phyloP scores from a whole-genome alignment of 2,113 vertebrate species.

The Bubalus kerabau region DNA sequence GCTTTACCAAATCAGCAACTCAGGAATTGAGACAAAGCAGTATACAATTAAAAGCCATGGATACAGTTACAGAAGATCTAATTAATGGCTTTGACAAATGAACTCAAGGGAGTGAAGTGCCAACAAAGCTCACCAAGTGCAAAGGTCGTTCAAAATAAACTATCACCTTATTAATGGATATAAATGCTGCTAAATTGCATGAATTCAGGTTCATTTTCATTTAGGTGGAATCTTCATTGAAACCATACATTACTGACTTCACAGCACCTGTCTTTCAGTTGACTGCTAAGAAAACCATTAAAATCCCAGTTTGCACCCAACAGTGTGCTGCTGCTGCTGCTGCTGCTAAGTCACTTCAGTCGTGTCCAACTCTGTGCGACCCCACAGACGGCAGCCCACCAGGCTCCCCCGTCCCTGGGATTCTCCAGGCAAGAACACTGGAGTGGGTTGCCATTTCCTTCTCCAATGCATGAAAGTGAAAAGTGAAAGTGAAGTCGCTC shows the following conservation, averaged over 20 bases:
- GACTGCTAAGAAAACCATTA: background rate
- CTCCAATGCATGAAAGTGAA: no score
- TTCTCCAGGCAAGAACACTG: no score
- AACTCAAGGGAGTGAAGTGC: background rate
- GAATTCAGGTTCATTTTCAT: constrained; percentile 34
- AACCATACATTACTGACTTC: background rate
- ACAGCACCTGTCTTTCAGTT: background rate
- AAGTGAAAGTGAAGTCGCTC: no score
- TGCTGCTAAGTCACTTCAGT: no score
- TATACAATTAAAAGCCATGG: background rate
- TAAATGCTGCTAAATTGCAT: background rate
- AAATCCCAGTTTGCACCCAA: background rate
- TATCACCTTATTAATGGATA: constrained; percentile 10
- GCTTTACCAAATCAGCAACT: constrained; percentile 31
- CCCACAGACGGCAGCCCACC: no score
- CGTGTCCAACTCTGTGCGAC: no score
- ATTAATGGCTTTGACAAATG: background rate
- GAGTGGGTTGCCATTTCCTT: no score
- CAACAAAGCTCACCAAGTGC: background rate
- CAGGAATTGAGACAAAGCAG: background rate
- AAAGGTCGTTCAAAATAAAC: background rate
- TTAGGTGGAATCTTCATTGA: constrained; percentile 22
- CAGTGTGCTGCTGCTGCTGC: no score
- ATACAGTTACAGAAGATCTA: background rate
- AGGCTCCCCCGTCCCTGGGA: no score